Percentiles rank a stretch among this genome's conserved stretches.
Conservation (phyloP, 2,113 vertebrate species). For the Holacanthus passer region DNA sequence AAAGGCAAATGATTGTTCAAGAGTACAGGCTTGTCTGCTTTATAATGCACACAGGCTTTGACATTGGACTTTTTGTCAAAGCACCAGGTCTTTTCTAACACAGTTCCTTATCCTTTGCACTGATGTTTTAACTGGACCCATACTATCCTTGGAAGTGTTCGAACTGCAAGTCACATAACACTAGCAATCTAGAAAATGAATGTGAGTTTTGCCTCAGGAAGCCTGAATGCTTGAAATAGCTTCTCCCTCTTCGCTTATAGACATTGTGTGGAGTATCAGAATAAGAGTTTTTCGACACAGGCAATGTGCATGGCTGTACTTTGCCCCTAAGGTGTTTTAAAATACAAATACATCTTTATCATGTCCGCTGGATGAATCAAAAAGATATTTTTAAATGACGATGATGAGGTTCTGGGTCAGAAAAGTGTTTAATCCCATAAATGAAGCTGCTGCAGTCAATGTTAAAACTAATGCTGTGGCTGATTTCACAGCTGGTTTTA, state of each 20-base stretch:
- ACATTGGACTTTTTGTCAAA: too few species aligned
- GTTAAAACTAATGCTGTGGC: constrained; percentile 10
- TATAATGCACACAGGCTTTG: background rate
- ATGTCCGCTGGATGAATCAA: background rate
- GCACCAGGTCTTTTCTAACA: too few species aligned
- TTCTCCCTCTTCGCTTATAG: background rate
- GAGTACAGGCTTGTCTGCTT: background rate
- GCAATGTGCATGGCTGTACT: background rate
- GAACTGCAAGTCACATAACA: background rate
- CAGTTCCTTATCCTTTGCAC: too few species aligned
- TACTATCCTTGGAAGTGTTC: background rate
- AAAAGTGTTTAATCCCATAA: background rate
- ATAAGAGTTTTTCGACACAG: background rate
- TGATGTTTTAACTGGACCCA: background rate
- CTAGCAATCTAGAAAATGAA: background rate
- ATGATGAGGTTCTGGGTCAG: background rate
- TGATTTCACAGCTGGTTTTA: constrained; percentile 27
- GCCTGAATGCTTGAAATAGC: background rate
- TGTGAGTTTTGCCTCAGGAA: background rate
- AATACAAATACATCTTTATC: background rate
- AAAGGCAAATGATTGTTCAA: background rate
- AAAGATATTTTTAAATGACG: constrained; percentile 14
- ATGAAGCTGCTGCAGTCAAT: background rate
- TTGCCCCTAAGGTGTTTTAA: too few species aligned
- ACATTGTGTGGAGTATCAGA: background rate